phyloP scores from a whole-genome alignment of 2,888 invertebrate species.

The Ectemnius cavifrons region DNA sequence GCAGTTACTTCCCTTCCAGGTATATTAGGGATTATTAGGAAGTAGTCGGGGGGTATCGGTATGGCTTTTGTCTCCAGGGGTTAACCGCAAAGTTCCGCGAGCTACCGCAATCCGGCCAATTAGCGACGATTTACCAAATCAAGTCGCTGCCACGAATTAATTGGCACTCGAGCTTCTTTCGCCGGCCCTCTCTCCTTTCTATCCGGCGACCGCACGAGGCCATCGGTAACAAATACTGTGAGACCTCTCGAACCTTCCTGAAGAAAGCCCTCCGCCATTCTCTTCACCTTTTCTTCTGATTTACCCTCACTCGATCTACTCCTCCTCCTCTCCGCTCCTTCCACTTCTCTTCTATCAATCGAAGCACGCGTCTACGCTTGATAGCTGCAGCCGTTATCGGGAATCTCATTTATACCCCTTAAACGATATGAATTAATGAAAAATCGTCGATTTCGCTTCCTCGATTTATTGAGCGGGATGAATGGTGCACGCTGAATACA shows the following conservation, averaged over 20 bases:
- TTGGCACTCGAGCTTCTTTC: slow-evolving; percentile 60
- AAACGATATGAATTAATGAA: slow-evolving; percentile 1
- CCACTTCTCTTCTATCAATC: slow-evolving; percentile 1
- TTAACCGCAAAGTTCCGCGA: slow-evolving; percentile 53
- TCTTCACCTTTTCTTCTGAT: slow-evolving; percentile 13
- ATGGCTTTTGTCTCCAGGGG: slow-evolving; percentile 55
- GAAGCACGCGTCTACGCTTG: not conserved
- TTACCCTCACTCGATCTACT: not conserved
- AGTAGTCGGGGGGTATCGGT: slow-evolving; percentile 40
- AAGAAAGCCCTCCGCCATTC: slow-evolving; percentile 34
- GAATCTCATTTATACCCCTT: slow-evolving; percentile 1
- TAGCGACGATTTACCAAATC: slow-evolving; percentile 63
- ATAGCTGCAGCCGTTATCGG: not conserved
- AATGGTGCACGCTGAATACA: too few relatives aligned
- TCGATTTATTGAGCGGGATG: too few relatives aligned
- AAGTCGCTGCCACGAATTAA: slow-evolving; percentile 58
- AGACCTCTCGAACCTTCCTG: slow-evolving; percentile 36
- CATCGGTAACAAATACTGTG: slow-evolving; percentile 50
- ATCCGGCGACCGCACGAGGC: not conserved
- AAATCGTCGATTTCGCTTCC: not conserved
- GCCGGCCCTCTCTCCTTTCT: not conserved
- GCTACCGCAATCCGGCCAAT: slow-evolving; percentile 61
- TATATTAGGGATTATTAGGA: slow-evolving; percentile 57
- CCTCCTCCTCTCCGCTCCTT: not conserved
- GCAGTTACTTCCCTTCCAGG: slow-evolving; percentile 30